A percentile compares a stretch with the other conserved stretches of the same genome.
Conservation (phyloP, 2,113 vertebrate species). For the Centropristis striata region DNA sequence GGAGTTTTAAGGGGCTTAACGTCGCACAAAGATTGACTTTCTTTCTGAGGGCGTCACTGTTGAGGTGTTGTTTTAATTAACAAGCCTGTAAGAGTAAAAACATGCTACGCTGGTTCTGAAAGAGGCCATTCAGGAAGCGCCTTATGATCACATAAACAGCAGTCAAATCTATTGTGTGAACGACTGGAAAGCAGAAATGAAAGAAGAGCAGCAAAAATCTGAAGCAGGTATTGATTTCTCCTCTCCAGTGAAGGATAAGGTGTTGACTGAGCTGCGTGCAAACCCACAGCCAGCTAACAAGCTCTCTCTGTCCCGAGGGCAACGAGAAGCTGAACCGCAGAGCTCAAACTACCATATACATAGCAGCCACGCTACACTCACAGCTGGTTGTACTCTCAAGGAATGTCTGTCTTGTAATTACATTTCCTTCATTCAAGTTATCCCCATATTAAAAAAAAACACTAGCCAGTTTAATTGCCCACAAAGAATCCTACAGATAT, state of each 20-base stretch:
- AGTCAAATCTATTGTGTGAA: neutral
- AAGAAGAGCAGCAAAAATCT: neutral
- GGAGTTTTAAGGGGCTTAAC: conserved; percentile 24
- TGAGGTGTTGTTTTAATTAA: conserved; percentile 24
- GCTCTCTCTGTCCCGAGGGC: conserved; percentile 20
- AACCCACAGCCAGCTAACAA: conserved; percentile 19
- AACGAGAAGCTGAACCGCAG: conserved; percentile 28
- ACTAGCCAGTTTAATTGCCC: conserved; percentile 57
- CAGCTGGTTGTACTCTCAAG: conserved; percentile 58
- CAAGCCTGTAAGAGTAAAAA: conserved; percentile 24
- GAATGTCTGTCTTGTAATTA: conserved; percentile 72
- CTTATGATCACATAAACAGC: neutral
- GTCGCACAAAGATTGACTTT: conserved; percentile 42
- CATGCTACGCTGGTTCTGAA: neutral
- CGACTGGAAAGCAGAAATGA: neutral
- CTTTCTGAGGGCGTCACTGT: conserved; percentile 2
- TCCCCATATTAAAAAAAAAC: conserved; percentile 54
- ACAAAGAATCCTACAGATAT: conserved; percentile 48
- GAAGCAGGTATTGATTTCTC: conserved; percentile 1
- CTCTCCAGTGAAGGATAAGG: neutral
- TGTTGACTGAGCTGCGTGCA: conserved; percentile 30
- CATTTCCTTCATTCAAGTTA: conserved; percentile 42
- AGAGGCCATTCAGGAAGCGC: conserved; percentile 27
- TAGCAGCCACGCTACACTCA: conserved; percentile 20
- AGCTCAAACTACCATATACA: conserved; percentile 21